Conservation (phyloP, 2,113 vertebrate species). For the Cervus canadensis region DNA sequence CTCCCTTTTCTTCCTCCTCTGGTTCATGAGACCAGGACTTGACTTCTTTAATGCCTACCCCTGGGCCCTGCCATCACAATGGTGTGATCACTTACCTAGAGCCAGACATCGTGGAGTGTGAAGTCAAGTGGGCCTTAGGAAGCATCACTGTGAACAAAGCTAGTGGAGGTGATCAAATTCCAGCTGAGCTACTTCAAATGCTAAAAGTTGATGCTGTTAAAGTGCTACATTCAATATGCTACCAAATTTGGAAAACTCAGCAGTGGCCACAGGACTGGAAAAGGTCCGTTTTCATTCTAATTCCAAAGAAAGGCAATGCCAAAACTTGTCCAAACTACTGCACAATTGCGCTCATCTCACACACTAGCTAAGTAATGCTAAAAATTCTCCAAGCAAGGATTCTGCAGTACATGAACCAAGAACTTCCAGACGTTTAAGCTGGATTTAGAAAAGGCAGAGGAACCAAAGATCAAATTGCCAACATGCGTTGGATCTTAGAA, state of each 20-base stretch:
- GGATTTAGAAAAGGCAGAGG: not conserved
- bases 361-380: not conserved
- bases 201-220: not conserved
- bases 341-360: not conserved
- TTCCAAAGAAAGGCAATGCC: not conserved
- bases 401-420: not conserved
- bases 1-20: not conserved
- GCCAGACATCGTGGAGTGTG: not conserved
- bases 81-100: not conserved
- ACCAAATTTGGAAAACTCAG: not conserved
- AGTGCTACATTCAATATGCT: not conserved
- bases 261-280: not conserved
- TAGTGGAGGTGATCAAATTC: not conserved
- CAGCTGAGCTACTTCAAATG: not conserved
- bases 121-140: not conserved
- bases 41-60: not conserved
- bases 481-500: not conserved
- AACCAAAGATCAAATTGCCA: not conserved
- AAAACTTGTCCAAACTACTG: not conserved
- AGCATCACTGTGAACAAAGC: not conserved
- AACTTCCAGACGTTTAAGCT: not conserved
- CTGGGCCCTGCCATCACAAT: not conserved
- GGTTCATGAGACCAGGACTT: not conserved
- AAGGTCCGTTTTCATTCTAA: not conserved
- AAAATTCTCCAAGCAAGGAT: not conserved